Evolutionary conservation across 2,113 vertebrate genomes (phyloP).

Genomic region (Mugil cephalus): DNA sequence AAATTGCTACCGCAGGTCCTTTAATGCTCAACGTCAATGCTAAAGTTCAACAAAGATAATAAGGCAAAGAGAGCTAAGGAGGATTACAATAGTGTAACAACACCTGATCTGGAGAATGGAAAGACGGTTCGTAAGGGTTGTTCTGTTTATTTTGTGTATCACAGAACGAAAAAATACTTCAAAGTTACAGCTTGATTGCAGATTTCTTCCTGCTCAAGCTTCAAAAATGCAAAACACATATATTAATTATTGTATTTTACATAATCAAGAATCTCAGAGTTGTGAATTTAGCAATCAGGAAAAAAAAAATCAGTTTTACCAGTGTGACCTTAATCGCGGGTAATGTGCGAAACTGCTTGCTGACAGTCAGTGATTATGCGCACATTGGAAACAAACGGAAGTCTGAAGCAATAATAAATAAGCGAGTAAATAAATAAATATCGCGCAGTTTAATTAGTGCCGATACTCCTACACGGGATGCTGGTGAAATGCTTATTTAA

Average conservation of each 20-base stretch:
- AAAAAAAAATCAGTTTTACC: background rate
- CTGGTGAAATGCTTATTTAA: constrained; percentile 59
- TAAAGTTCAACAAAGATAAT: too few species aligned
- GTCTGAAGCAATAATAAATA: constrained; percentile 23
- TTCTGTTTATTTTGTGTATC: too few species aligned
- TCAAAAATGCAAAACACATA: background rate
- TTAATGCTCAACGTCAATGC: too few species aligned
- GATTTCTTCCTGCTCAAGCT: background rate
- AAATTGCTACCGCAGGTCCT: background rate
- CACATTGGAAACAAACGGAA: constrained; percentile 1
- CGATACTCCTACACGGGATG: constrained; percentile 31
- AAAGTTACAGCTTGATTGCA: too few species aligned
- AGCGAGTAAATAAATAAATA: constrained; percentile 46
- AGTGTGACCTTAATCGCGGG: background rate
- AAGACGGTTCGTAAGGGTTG: too few species aligned
- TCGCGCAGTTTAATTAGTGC: constrained; percentile 45
- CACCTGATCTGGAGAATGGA: too few species aligned
- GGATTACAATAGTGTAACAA: too few species aligned
- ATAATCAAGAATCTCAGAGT: background rate
- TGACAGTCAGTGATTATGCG: background rate
- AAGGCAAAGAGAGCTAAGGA: too few species aligned
- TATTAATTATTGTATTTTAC: background rate
- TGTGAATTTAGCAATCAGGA: background rate
- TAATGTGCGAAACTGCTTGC: background rate
- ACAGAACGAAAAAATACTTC: too few species aligned